These are phyloP conservation scores for Salvelinus namaycush DNA, from an alignment of 2,113 vertebrate species.

Conservation along the genomic window DNA sequence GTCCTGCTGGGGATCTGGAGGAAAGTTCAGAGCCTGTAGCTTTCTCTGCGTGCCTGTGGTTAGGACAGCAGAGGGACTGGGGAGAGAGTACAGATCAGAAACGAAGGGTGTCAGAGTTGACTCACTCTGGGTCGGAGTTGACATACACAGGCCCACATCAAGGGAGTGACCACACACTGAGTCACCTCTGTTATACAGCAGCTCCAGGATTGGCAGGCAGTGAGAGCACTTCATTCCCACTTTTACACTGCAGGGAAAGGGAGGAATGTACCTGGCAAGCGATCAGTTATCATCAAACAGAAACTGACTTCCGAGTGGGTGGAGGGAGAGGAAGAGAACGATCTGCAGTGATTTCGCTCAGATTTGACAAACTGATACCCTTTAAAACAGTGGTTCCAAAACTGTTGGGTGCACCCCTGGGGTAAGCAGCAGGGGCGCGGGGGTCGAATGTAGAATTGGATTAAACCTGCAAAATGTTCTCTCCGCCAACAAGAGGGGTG, in stretches of 20 bases:
- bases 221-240: neutral
- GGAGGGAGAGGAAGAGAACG: neutral
- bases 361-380: no score
- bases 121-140: conserved; percentile 27
- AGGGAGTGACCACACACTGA: conserved; percentile 27
- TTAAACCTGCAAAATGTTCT: no score
- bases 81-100: neutral
- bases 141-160: conserved; percentile 23
- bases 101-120: conserved; percentile 1
- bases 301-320: neutral
- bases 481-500: no score
- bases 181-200: conserved; percentile 5
- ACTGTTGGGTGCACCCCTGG: no score
- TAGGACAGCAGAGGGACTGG: conserved; percentile 7
- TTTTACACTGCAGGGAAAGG: neutral
- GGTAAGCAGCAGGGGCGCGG: no score
- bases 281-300: neutral
- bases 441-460: no score
- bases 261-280: neutral
- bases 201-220: neutral
- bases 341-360: neutral
- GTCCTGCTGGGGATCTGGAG: neutral
- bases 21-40: conserved; percentile 13
- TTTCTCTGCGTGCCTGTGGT: conserved; percentile 15
- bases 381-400: no score